These are phyloP conservation scores for Macropodus opercularis DNA, from an alignment of 2,797 vertebrate genomes.

Conservation along the genomic window DNA sequence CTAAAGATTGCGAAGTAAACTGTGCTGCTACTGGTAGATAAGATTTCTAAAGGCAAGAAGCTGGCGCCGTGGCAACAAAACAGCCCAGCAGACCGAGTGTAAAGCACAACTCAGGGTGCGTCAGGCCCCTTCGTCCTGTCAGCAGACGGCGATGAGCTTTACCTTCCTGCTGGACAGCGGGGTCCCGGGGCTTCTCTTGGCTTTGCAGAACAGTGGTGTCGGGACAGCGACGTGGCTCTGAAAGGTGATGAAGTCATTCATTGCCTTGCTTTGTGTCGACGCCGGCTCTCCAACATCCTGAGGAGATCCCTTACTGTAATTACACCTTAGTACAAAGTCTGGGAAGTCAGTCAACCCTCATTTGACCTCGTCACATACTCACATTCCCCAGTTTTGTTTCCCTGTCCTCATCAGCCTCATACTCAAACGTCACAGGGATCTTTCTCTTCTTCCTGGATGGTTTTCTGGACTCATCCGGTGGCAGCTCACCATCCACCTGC, in stretches of 20 bases:
- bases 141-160: too few species aligned
- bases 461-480: not conserved
- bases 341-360: not conserved
- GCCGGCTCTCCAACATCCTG: conserved; percentile 56
- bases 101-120: too few species aligned
- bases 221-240: conserved; percentile 63
- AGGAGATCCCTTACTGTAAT: not conserved
- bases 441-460: conserved; percentile 54
- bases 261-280: conserved; percentile 51
- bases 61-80: too few species aligned
- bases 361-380: conserved; percentile 44
- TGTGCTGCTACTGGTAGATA: too few species aligned
- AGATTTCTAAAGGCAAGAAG: too few species aligned
- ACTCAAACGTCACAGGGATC: conserved; percentile 69
- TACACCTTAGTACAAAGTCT: not conserved
- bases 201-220: conserved; percentile 85
- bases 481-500: not conserved
- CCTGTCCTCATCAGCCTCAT: too few species aligned
- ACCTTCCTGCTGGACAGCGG: conserved; percentile 67
- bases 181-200: conserved; percentile 52
- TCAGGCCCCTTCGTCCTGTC: too few species aligned
- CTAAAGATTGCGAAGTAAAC: too few species aligned
- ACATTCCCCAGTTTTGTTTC: conserved; percentile 32
- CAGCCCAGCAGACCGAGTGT: too few species aligned
- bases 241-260: conserved; percentile 68